phyloP scores from a whole-genome alignment of 2,113 vertebrate genomes.

The Petromus typicus region DNA sequence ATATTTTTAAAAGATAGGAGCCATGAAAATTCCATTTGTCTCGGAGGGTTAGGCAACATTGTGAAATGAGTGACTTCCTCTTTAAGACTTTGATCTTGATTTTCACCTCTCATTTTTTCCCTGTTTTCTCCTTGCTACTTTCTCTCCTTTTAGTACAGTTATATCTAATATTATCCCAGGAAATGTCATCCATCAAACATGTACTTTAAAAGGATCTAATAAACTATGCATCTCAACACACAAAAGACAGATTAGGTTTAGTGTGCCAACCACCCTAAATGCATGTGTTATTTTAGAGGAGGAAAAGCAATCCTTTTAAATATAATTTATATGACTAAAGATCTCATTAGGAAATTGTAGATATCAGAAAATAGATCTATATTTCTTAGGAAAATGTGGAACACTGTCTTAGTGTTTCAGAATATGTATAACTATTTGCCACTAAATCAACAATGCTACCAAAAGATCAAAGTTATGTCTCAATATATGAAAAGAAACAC shows the following conservation, averaged over 20 bases:
- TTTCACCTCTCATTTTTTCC: not conserved
- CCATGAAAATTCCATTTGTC: not conserved
- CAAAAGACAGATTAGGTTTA: not conserved
- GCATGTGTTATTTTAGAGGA: constrained; percentile 17
- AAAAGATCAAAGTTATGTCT: not conserved
- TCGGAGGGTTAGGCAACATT: not conserved
- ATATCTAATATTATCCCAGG: not conserved
- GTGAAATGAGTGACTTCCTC: not conserved
- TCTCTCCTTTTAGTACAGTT: not conserved
- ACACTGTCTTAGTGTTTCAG: not conserved
- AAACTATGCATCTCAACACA: not conserved
- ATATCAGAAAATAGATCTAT: not conserved
- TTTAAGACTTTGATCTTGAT: not conserved
- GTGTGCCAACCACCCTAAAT: not conserved
- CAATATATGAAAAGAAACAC: not conserved
- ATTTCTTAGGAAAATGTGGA: constrained; percentile 12
- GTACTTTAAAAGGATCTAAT: constrained; percentile 31
- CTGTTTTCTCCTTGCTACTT: not conserved
- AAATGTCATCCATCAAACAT: not conserved
- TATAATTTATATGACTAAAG: constrained; percentile 28
- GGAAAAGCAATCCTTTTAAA: not conserved
- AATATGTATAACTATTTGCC: not conserved
- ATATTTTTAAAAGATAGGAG: not conserved
- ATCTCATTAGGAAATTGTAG: not conserved
- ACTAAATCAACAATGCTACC: not conserved